Evolutionary conservation across 1,140 invertebrate genomes (phyloP).

Genomic region (Homarus americanus): DNA sequence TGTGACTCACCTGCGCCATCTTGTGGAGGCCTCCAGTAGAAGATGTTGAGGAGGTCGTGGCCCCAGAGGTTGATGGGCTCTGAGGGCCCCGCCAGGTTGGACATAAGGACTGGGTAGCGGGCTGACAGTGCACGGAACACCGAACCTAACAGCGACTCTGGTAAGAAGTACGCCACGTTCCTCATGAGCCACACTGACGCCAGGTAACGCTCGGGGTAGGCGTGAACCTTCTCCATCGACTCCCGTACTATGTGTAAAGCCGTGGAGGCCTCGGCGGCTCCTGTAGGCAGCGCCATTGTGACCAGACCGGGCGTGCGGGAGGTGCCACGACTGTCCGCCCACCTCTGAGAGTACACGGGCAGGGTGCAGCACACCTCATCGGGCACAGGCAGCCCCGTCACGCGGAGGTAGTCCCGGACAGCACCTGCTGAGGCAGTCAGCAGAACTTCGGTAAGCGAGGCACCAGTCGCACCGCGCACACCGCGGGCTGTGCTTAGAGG

Average conservation of each 20-base stretch:
- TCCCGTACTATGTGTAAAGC: conserved; percentile 44
- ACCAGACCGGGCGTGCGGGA: conserved; percentile 45
- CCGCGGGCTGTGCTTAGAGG: conserved; percentile 57
- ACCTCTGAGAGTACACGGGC: conserved; percentile 51
- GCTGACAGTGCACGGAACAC: conserved; percentile 49
- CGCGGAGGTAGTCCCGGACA: conserved; percentile 61
- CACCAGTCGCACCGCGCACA: conserved; percentile 65
- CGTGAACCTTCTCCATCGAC: conserved; percentile 45
- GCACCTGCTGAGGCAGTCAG: conserved; percentile 65
- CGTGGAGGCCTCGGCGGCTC: conserved; percentile 47
- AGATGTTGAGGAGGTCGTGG: conserved; percentile 52
- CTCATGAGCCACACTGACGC: conserved; percentile 70
- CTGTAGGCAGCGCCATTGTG: conserved; percentile 68
- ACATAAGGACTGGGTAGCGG: conserved; percentile 59
- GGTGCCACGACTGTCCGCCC: conserved; percentile 3
- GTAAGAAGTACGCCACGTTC: conserved; percentile 60
- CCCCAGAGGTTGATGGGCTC: conserved; percentile 49
- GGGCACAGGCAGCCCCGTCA: conserved; percentile 57
- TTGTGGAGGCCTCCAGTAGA: conserved; percentile 64
- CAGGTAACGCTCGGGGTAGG: conserved; percentile 70
- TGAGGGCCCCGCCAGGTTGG: conserved; percentile 61
- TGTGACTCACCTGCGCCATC: conserved; percentile 58
- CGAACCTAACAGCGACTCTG: conserved; percentile 36
- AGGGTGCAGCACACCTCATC: conserved; percentile 65
- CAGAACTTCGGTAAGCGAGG: conserved; percentile 63